Percentiles rank a stretch among this genome's conserved stretches.
Evolutionary conservation across 2,888 invertebrate genomes (phyloP).

Genomic region (Aphidius colemani): DNA sequence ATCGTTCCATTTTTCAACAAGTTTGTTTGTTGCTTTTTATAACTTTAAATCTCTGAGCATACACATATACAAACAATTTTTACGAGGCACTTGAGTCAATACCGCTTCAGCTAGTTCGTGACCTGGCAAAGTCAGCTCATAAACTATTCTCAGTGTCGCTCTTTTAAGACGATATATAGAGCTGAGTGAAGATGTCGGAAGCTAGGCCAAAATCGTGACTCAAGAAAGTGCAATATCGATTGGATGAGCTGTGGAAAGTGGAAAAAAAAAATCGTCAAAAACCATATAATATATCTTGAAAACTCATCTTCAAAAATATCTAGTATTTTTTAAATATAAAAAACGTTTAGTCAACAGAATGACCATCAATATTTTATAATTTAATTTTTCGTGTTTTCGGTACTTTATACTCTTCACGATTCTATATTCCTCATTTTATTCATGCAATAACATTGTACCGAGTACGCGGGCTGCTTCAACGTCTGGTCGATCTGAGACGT

Average conservation of each 20-base stretch:
- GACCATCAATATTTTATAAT: too few species aligned
- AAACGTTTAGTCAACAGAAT: too few species aligned
- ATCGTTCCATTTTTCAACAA: too few species aligned
- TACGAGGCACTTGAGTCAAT: constrained; percentile 25
- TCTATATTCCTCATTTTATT: too few species aligned
- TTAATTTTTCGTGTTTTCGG: too few species aligned
- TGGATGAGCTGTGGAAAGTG: constrained; percentile 21
- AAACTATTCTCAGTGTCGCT: constrained; percentile 18
- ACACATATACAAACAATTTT: constrained; percentile 14
- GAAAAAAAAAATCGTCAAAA: constrained; percentile 23
- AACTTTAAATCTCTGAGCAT: not conserved
- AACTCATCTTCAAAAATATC: too few species aligned
- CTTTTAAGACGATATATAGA: too few species aligned
- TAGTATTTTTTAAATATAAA: too few species aligned
- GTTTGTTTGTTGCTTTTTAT: not conserved
- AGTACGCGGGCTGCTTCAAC: constrained; percentile 41
- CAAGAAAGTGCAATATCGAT: constrained; percentile 16
- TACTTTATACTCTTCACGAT: too few species aligned
- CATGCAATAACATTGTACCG: not conserved
- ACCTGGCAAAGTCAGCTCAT: constrained; percentile 19
- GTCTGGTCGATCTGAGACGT: constrained; percentile 36
- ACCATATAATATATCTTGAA: constrained; percentile 15
- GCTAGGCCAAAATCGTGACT: constrained; percentile 19
- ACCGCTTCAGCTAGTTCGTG: constrained; percentile 14
- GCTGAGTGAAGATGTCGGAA: constrained; percentile 13